Conservation (phyloP, 2,797 vertebrate species). For the Limnodromus scolopaceus region DNA sequence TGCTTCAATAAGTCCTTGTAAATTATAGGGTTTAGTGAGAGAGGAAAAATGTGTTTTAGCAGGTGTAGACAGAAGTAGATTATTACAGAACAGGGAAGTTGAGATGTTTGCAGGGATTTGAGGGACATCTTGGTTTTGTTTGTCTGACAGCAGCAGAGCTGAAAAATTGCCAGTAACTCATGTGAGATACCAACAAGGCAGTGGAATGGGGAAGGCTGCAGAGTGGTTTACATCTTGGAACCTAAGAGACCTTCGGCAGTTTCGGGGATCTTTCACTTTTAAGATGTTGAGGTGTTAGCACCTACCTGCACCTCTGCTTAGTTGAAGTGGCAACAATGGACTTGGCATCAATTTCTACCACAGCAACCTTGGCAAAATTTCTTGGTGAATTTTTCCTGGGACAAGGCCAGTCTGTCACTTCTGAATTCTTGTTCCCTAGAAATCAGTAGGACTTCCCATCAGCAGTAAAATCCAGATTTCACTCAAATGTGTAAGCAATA, state of each 20-base stretch:
- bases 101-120: not conserved
- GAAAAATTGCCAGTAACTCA: not conserved
- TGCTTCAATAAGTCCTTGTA: not conserved
- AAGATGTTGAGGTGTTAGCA: rapidly evolving
- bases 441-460: not conserved
- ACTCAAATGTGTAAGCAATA: not conserved
- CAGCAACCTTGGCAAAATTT: not conserved
- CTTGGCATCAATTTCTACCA: not conserved
- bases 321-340: not conserved
- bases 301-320: not conserved
- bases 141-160: not conserved
- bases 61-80: not conserved
- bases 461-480: not conserved
- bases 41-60: not conserved
- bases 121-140: not conserved
- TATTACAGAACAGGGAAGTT: not conserved
- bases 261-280: not conserved
- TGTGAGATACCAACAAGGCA: rapidly evolving
- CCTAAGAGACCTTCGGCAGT: not conserved
- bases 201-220: not conserved
- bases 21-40: not conserved
- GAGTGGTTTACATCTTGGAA: not conserved
- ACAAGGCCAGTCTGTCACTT: not conserved
- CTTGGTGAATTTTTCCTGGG: not conserved
- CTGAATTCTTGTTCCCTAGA: not conserved